Percentiles rank a stretch among this genome's conserved stretches.
phyloP scores from a whole-genome alignment of 2,888 invertebrate species.

The Amphipoea lucens region DNA sequence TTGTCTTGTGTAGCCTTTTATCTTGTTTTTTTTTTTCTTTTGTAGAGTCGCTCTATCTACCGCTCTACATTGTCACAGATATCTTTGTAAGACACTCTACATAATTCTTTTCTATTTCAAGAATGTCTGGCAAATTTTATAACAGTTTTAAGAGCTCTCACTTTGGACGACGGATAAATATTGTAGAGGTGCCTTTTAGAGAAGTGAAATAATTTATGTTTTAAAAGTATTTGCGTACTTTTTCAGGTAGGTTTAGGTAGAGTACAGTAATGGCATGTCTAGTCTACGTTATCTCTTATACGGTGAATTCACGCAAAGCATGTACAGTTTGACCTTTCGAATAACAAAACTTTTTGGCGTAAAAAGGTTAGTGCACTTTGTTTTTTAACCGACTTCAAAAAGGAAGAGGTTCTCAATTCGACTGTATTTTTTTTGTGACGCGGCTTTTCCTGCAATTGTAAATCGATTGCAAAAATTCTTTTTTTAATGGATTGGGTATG shows the following conservation, averaged over 20 bases:
- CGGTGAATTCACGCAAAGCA: slow-evolving; percentile 16
- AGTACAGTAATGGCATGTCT: slow-evolving; percentile 24
- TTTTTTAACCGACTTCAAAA: too few relatives aligned
- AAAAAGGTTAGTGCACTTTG: too few relatives aligned
- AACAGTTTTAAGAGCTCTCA: slow-evolving; percentile 51
- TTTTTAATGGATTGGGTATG: too few relatives aligned
- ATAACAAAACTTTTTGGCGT: background rate
- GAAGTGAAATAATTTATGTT: slow-evolving; percentile 44
- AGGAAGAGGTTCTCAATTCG: too few relatives aligned
- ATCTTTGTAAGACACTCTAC: slow-evolving; percentile 34
- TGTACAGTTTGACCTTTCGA: background rate
- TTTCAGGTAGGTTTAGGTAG: slow-evolving; percentile 24
- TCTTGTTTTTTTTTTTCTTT: background rate
- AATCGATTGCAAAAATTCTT: too few relatives aligned
- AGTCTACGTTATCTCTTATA: slow-evolving; percentile 17
- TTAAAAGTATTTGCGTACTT: slow-evolving; percentile 31
- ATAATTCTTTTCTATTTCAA: slow-evolving; percentile 49
- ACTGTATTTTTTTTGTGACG: background rate
- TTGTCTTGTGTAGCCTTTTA: slow-evolving; percentile 15
- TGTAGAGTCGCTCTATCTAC: background rate
- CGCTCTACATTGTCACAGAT: slow-evolving; percentile 12
- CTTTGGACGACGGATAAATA: slow-evolving; percentile 38
- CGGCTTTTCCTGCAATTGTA: too few relatives aligned
- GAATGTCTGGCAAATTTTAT: slow-evolving; percentile 46
- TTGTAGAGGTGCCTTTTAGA: slow-evolving; percentile 30